These are phyloP conservation scores for Cantharis lateralis DNA, from an alignment of 2,888 invertebrate genomes.

Conservation along the genomic window DNA sequence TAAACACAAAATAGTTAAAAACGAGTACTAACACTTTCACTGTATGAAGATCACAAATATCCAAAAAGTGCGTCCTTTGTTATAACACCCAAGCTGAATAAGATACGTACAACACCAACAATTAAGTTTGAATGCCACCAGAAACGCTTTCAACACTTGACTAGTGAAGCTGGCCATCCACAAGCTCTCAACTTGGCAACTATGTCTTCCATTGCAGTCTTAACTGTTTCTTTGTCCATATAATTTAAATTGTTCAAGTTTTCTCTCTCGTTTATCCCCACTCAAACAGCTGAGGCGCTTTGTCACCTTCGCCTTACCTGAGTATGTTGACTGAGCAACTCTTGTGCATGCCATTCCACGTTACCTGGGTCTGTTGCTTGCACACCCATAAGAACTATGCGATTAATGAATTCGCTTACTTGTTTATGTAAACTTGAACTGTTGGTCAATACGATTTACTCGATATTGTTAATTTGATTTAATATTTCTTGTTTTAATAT, in stretches of 20 bases:
- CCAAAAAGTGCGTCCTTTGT: constrained; percentile 8
- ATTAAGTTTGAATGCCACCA: constrained; percentile 28
- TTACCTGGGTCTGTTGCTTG: constrained; percentile 40
- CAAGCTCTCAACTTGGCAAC: constrained; percentile 29
- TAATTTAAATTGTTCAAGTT: not conserved
- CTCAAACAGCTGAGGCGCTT: constrained; percentile 31
- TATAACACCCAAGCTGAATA: not conserved
- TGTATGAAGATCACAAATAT: not conserved
- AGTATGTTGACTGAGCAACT: constrained; percentile 37
- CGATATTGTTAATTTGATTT: not conserved
- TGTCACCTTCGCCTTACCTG: constrained; percentile 40
- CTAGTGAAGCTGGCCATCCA: constrained; percentile 26
- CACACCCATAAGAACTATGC: constrained; percentile 37
- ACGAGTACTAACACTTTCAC: not conserved
- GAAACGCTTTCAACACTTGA: constrained; percentile 29
- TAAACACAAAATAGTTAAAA: constrained; percentile 11
- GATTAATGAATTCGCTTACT: not conserved
- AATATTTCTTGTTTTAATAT: not conserved
- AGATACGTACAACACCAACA: constrained; percentile 8
- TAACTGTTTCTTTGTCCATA: constrained; percentile 27
- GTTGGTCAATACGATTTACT: not conserved
- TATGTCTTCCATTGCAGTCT: constrained; percentile 29
- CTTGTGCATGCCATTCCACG: constrained; percentile 40
- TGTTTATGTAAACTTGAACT: not conserved
- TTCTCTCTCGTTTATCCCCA: constrained; percentile 24